Evolutionary conservation across 1,140 invertebrate species (phyloP), one percentile per base, ranked within the genome.

Genomic region (Sesamia nonagrioides): DNA sequence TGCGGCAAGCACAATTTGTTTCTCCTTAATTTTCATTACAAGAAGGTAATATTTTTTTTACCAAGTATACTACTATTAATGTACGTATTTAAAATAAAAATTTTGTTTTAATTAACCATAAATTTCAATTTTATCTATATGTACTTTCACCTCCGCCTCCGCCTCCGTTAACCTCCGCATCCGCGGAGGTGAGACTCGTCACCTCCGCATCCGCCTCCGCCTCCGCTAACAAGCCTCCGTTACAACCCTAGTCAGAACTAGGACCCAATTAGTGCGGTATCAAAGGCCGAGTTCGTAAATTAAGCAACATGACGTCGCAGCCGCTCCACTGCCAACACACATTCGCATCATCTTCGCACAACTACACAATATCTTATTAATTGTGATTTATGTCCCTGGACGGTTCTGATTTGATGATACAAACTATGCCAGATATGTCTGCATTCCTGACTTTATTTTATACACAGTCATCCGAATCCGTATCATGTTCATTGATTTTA

Each of bases 181-280:
- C n/a, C n/a, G n/a, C n/a, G n/a, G n/a, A n/a, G n/a, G n/a, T n/a
- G n/a, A n/a, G n/a, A n/a, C n/a, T n/a, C n/a, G n/a, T n/a, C n/a
- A n/a, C n/a, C n/a, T n/a, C n/a, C n/a, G n/a, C n/a, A n/a, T n/a
- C n/a, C n/a, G n/a, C n/a, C n/a, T n/a, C n/a, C n/a, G n/a, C n/a
- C n/a, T n/a, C n/a, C n/a, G n/a, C n/a, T n/a, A n/a, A n/a, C n/a
- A n/a, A n/a, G n/a, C n/a, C n/a, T n/a, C n/a, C n/a, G n/a, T n/a
- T n/a, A n/a, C n/a, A n/a, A n/a, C 45, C 42, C 56, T 77, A 77
- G 74, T 77, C 80, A 76, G 80, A 77, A 76, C 68, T 58, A 75
- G 78, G 81, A 78, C 74, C 89, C 89, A 92, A 93, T 93, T 92
- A 93, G 84, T 78, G 83, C 61, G 72, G 83, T 73, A 83, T 86